phyloP scores from a whole-genome alignment of 1,140 invertebrate species.

The Melitaea cinxia region DNA sequence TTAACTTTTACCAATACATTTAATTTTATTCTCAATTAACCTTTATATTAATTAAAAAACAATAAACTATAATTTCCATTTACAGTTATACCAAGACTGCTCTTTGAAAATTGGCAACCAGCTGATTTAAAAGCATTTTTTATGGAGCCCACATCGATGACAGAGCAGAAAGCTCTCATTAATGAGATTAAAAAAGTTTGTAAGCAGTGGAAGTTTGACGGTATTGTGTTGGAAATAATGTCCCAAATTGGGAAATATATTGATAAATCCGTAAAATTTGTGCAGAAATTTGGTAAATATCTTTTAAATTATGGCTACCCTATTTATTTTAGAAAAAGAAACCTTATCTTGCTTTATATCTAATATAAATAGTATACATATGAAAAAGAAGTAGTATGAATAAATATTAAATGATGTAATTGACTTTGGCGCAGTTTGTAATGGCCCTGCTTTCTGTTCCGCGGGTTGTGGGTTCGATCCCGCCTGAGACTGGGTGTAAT shows the following conservation, averaged over 20 bases:
- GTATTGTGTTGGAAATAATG: constrained; percentile 94
- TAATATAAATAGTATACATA: no score
- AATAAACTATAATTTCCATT: no score
- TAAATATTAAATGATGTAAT: no score
- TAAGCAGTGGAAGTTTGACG: constrained; percentile 89
- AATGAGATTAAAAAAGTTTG: constrained; percentile 84
- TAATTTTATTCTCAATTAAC: no score
- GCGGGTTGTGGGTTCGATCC: no score
- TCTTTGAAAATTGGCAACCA: constrained; percentile 93
- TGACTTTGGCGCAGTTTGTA: no score
- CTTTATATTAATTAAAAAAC: no score
- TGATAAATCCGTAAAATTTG: constrained; percentile 83
- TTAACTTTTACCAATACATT: no score
- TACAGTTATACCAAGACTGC: constrained; percentile 90
- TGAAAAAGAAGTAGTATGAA: no score
- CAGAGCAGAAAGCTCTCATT: constrained; percentile 83
- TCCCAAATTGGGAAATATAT: constrained; percentile 88
- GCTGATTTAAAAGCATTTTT: constrained; percentile 86
- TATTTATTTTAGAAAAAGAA: constrained; percentile 1
- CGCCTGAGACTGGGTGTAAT: no score
- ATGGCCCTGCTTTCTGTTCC: no score
- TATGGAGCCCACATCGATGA: constrained; percentile 78
- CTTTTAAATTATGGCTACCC: constrained; percentile 2
- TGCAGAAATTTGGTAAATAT: constrained; percentile 84
- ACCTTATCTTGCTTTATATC: no score